Evolutionary conservation across 2,113 vertebrate species (phyloP).

Genomic region (Sminthopsis crassicaudata): DNA sequence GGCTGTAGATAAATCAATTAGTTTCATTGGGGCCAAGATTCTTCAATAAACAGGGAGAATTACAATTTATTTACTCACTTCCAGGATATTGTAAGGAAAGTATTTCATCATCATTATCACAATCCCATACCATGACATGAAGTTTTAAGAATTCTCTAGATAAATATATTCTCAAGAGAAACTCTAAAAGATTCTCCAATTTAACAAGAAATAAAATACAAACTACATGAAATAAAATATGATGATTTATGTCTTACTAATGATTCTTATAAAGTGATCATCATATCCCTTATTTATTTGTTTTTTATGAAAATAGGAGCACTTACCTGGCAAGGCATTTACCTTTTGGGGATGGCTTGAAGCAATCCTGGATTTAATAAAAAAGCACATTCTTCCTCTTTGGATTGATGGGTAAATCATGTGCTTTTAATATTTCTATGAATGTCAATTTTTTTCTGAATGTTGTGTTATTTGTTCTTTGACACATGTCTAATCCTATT

Average conservation of each 20-base stretch:
- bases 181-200: neutral
- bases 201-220: neutral
- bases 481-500: neutral
- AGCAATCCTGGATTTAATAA: constrained; percentile 97
- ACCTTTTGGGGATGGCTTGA: constrained; percentile 98
- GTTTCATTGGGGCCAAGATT: neutral
- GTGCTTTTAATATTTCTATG: constrained; percentile 3
- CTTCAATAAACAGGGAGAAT: neutral
- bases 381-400: constrained; percentile 96
- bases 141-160: constrained; percentile 6
- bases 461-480: neutral
- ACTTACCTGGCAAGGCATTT: constrained; percentile 94
- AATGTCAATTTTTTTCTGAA: constrained; percentile 28
- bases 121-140: neutral
- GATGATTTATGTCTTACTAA: constrained; percentile 22
- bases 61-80: neutral
- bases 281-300: neutral
- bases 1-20: neutral
- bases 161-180: neutral
- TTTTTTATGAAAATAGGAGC: constrained; percentile 87
- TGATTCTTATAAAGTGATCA: neutral
- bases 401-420: constrained; percentile 95
- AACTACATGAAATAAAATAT: neutral
- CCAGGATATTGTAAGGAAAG: neutral
- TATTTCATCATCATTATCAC: neutral